A percentile compares a stretch with the other conserved stretches of the same genome.
These are phyloP conservation scores for Xylocopa sonorina DNA, from an alignment of 1,140 invertebrate genomes.

Conservation along the genomic window DNA sequence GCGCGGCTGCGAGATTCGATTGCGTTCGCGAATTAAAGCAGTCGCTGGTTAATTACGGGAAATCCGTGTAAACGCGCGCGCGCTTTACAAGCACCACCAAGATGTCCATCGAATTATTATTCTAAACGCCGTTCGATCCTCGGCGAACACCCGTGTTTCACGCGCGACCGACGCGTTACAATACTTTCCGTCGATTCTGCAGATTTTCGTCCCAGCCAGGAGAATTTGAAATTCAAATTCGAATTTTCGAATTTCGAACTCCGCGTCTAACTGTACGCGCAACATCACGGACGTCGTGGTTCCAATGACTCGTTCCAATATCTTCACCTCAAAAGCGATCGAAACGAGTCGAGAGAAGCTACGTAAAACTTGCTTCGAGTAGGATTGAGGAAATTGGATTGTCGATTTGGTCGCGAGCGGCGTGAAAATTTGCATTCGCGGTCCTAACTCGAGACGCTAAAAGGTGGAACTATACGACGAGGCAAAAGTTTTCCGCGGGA, in stretches of 20 bases:
- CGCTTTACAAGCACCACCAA: conserved; percentile 3
- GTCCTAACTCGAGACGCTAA: neutral
- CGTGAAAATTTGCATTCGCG: conserved; percentile 14
- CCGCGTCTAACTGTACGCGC: neutral
- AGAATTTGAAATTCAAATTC: neutral
- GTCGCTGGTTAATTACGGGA: conserved; percentile 22
- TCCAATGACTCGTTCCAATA: neutral
- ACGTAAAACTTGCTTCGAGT: neutral
- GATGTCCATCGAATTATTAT: neutral
- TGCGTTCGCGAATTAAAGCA: conserved; percentile 32
- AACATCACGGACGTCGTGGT: too few species aligned
- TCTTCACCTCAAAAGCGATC: neutral
- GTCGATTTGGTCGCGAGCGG: neutral
- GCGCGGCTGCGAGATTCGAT: conserved; percentile 22
- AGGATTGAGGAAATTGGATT: conserved; percentile 9
- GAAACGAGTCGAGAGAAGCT: neutral
- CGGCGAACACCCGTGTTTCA: neutral
- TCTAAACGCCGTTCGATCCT: neutral
- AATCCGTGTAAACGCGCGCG: conserved; percentile 7
- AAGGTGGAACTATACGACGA: conserved; percentile 30
- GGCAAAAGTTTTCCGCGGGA: conserved; percentile 24
- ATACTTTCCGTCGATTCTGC: neutral
- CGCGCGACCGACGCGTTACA: neutral
- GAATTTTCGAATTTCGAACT: neutral
- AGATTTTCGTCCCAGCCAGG: neutral